phyloP scores from a whole-genome alignment of 2,888 invertebrate species.

The Tetheella fluctuosa region DNA sequence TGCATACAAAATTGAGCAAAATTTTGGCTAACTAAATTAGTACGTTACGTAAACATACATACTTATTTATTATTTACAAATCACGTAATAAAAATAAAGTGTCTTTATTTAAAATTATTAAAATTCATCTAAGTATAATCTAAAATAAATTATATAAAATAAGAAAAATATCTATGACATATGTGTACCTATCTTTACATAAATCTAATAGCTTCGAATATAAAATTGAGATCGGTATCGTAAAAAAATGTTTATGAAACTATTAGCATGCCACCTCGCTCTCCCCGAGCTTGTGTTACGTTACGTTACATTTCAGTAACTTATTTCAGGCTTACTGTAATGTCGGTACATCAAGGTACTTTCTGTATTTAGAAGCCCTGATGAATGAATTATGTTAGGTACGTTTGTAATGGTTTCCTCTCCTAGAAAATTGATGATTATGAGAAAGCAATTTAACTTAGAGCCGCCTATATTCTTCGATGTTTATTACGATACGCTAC shows the following conservation, averaged over 20 bases:
- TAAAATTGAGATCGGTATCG: slow-evolving; percentile 79
- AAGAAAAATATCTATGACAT: slow-evolving; percentile 56
- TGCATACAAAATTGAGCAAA: slow-evolving; percentile 83
- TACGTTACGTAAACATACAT: slow-evolving; percentile 51
- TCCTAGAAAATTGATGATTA: background rate
- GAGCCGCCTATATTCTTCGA: background rate
- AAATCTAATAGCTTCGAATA: slow-evolving; percentile 81
- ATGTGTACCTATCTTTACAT: slow-evolving; percentile 51
- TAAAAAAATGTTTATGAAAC: slow-evolving; percentile 50
- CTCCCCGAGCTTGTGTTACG: background rate
- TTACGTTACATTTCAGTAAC: background rate
- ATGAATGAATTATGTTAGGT: background rate
- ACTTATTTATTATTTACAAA: slow-evolving; percentile 59
- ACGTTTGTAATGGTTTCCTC: background rate
- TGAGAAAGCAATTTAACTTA: slow-evolving; percentile 6
- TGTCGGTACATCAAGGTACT: background rate
- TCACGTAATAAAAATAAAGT: slow-evolving; percentile 70
- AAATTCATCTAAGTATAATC: slow-evolving; percentile 60
- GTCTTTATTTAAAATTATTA: slow-evolving; percentile 75
- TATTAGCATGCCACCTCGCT: slow-evolving; percentile 24
- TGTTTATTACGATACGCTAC: slow-evolving; percentile 8
- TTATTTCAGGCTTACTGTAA: background rate
- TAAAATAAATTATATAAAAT: slow-evolving; percentile 63
- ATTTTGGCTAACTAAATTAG: slow-evolving; percentile 82
- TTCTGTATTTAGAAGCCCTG: background rate